Conservation (phyloP, 2,113 vertebrate genomes). For the Gymnocephalus cernua region DNA sequence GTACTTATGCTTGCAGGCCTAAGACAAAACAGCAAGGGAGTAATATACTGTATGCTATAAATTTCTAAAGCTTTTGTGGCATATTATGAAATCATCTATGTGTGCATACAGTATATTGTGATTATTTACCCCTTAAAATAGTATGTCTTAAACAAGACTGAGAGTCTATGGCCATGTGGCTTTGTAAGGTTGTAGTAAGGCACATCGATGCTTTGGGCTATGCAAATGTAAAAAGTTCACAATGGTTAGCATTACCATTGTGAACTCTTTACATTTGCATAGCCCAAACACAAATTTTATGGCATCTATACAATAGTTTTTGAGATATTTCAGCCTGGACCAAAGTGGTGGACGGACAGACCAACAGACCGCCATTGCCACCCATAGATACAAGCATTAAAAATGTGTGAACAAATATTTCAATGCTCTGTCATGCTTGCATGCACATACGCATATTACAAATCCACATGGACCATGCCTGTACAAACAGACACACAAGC, state of each 20-base stretch:
- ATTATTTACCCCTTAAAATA: neutral
- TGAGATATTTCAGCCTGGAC: neutral
- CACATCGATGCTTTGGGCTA: neutral
- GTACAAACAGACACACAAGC: conserved; percentile 21
- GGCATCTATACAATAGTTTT: neutral
- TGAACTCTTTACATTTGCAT: too few species aligned
- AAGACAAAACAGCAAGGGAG: neutral
- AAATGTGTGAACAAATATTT: neutral
- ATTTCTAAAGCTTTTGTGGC: neutral
- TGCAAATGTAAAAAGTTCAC: neutral
- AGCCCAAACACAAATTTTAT: neutral
- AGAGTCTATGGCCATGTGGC: too few species aligned
- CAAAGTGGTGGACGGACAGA: neutral
- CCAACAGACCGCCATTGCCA: neutral
- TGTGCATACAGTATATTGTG: neutral
- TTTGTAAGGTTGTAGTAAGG: neutral
- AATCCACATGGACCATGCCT: neutral
- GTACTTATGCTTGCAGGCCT: neutral
- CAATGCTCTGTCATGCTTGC: neutral
- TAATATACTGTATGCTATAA: neutral
- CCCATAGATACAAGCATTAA: neutral
- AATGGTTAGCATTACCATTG: too few species aligned
- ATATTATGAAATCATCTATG: neutral
- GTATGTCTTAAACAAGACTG: neutral
- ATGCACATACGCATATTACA: neutral